A percentile compares a stretch with the other conserved stretches of the same genome.
These are phyloP conservation scores for Tragopan temminckii DNA, from an alignment of 2,797 vertebrate genomes.

Conservation along the genomic window DNA sequence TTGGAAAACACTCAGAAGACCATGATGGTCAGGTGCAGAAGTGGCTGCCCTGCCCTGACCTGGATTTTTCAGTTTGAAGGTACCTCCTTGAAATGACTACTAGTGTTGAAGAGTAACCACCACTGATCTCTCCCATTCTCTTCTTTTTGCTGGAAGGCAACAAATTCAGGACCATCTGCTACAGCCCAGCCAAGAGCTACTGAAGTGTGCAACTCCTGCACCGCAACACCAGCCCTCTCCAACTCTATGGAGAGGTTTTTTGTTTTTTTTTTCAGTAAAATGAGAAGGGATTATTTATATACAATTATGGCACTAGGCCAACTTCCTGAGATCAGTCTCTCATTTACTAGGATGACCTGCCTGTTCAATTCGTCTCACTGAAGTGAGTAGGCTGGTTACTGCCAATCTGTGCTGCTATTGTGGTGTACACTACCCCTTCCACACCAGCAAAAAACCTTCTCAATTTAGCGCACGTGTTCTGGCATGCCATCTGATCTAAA, in stretches of 20 bases:
- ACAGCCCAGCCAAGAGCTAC: accelerated
- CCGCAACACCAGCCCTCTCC: accelerated
- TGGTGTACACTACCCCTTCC: neutral
- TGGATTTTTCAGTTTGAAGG: neutral
- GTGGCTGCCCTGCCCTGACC: neutral
- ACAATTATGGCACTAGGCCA: neutral
- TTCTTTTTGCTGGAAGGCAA: neutral
- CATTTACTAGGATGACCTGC: no score
- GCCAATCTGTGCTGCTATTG: neutral
- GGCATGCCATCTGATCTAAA: constrained; percentile 61
- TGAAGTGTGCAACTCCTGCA: accelerated
- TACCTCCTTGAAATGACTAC: neutral
- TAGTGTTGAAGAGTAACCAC: accelerated
- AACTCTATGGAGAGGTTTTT: neutral
- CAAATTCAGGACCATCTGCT: accelerated
- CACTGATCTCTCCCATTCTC: no score
- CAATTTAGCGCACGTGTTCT: constrained; percentile 8
- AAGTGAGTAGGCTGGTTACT: neutral
- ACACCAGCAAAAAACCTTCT: neutral
- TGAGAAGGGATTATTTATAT: neutral
- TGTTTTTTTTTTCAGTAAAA: neutral
- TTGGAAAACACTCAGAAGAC: neutral
- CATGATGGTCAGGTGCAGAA: accelerated
- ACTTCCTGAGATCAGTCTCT: neutral
- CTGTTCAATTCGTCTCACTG: accelerated